Conservation (phyloP, 2,797 vertebrate genomes). For the Sparus aurata region DNA sequence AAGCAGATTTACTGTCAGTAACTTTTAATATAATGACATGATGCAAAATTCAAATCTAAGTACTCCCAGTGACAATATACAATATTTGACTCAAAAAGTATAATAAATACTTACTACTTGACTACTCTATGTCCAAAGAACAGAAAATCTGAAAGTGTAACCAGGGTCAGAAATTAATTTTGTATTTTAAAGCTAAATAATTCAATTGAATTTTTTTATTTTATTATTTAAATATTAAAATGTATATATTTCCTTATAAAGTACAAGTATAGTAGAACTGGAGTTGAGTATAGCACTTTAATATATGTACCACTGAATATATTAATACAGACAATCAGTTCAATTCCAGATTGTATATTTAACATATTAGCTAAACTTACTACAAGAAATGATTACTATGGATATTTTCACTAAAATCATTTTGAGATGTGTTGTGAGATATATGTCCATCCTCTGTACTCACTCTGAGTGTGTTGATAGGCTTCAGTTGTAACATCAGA, state of each 20-base stretch:
- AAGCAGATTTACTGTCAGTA: neutral
- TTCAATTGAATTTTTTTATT: too few species aligned
- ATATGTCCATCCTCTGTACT: neutral
- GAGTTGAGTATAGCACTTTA: neutral
- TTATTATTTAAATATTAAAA: too few species aligned
- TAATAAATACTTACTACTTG: neutral
- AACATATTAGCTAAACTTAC: neutral
- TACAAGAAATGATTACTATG: neutral
- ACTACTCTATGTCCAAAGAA: neutral
- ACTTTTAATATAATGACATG: neutral
- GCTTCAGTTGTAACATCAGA: slow-evolving; percentile 2
- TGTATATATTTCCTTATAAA: too few species aligned
- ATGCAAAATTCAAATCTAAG: neutral
- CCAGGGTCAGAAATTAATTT: too few species aligned
- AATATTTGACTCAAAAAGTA: neutral
- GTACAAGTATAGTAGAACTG: neutral
- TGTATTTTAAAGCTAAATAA: too few species aligned
- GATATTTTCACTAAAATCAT: neutral
- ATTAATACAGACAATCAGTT: neutral
- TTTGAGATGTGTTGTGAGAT: neutral
- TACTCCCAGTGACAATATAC: neutral
- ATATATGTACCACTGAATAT: neutral
- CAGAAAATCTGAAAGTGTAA: neutral
- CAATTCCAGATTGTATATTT: neutral
- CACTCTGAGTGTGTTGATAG: neutral